phyloP scores from a whole-genome alignment of 2,113 vertebrate species.

The Odocoileus hemionus region DNA sequence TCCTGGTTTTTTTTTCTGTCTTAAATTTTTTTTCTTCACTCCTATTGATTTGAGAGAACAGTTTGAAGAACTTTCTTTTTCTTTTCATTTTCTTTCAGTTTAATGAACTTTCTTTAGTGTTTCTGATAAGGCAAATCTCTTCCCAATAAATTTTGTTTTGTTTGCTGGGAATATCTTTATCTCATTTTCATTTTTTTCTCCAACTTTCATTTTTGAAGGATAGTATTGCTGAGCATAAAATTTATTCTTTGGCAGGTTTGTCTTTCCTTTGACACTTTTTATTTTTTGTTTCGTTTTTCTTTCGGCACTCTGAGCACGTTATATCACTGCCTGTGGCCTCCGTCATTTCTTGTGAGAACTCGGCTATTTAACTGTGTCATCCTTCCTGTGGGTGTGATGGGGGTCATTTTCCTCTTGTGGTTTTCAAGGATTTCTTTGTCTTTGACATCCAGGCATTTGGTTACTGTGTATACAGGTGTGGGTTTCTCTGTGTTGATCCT shows the following conservation, averaged over 20 bases:
- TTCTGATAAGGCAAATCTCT: not conserved
- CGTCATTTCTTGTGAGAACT: not conserved
- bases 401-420: not conserved
- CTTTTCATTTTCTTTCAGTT: not conserved
- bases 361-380: not conserved
- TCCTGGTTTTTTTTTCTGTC: no score
- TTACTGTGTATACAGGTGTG: not conserved
- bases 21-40: not conserved
- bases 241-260: not conserved
- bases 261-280: not conserved
- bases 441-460: not conserved
- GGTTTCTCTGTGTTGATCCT: not conserved
- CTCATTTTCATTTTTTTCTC: not conserved
- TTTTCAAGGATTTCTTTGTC: not conserved
- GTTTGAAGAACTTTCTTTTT: not conserved
- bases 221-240: not conserved
- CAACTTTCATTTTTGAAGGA: not conserved
- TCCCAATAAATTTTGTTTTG: not conserved
- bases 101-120: not conserved
- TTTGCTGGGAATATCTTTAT: not conserved
- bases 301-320: not conserved
- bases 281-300: not conserved
- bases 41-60: not conserved
- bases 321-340: not conserved
- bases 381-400: not conserved